phyloP scores from a whole-genome alignment of 2,797 vertebrate species.

The Sebastiscus tertius region DNA sequence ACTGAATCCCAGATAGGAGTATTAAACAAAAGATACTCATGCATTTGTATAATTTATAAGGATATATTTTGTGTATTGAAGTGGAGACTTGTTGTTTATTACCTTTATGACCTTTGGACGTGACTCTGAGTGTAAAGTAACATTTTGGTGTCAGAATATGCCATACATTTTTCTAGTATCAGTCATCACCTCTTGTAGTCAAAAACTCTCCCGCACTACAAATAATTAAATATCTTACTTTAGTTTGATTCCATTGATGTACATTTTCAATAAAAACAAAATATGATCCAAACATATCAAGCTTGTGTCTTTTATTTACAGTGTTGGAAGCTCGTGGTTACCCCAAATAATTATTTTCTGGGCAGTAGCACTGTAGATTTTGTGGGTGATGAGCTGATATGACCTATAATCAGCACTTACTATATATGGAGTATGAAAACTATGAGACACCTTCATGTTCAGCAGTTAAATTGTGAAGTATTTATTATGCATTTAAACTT shows the following conservation, averaged over 20 bases:
- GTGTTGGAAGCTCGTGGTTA: not conserved
- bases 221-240: conserved; percentile 76
- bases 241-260: conserved; percentile 83
- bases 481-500: not conserved
- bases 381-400: not conserved
- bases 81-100: conserved; percentile 84
- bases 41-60: conserved; percentile 88
- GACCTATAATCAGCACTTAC: not conserved
- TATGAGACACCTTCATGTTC: not conserved
- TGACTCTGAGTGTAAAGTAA: conserved; percentile 80
- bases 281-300: conserved; percentile 43
- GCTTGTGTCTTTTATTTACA: conserved; percentile 25
- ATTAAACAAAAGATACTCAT: conserved; percentile 65
- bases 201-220: conserved; percentile 69
- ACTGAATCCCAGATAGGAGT: conserved; percentile 74
- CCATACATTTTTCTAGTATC: conserved; percentile 81
- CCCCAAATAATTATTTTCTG: not conserved
- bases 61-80: conserved; percentile 89
- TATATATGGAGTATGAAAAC: not conserved
- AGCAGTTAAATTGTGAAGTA: not conserved
- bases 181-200: conserved; percentile 72
- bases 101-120: conserved; percentile 77
- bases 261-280: conserved; percentile 88
- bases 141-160: conserved; percentile 77
- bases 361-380: not conserved